phyloP scores from a whole-genome alignment of 30 jellyfish, hydroid and myxozoan species.

The Nemopilema nomurai region DNA sequence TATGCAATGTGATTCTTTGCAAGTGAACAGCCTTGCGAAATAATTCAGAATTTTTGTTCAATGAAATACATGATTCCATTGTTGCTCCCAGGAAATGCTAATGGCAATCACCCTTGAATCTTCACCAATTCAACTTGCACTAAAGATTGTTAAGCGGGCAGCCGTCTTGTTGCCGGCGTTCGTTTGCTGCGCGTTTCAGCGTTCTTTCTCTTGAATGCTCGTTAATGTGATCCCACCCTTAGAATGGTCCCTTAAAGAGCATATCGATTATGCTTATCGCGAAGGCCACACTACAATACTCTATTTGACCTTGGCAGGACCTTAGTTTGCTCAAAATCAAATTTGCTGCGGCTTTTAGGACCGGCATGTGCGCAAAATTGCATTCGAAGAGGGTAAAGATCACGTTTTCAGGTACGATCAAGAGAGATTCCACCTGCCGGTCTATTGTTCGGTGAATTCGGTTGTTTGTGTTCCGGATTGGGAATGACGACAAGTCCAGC shows the following conservation, averaged over 20 bases:
- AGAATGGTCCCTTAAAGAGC: background rate
- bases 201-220: too few relatives aligned
- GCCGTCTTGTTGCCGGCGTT: too few relatives aligned
- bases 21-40: too few relatives aligned
- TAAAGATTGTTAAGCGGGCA: too few relatives aligned
- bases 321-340: background rate
- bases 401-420: background rate
- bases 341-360: background rate
- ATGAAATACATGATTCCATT: too few relatives aligned
- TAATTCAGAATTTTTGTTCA: too few relatives aligned
- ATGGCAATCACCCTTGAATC: too few relatives aligned
- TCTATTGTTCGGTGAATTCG: constrained; percentile 31
- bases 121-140: too few relatives aligned
- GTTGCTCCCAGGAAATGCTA: too few relatives aligned
- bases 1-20: too few relatives aligned
- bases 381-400: constrained; percentile 18
- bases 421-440: constrained; percentile 45
- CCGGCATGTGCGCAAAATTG: background rate
- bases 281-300: background rate
- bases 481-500: constrained; percentile 66
- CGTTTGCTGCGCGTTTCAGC: too few relatives aligned
- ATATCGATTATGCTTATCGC: background rate
- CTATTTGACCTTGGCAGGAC: background rate
- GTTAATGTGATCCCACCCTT: background rate
- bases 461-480: constrained; percentile 29